Conservation (phyloP, 2,888 invertebrate species). For the Drosophila kuntzei region DNA sequence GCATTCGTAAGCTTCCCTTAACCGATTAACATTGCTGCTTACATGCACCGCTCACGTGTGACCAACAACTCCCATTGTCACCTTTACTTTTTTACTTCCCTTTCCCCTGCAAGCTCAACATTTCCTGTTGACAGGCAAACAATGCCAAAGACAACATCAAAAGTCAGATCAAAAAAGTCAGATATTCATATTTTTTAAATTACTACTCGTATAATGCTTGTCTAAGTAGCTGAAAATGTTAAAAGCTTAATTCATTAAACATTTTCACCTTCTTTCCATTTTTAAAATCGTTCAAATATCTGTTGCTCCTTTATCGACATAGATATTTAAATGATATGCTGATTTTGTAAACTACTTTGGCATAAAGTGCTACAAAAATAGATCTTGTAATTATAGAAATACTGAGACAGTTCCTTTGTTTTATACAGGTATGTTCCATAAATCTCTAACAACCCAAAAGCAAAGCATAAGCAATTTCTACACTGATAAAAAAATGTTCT, state of each 20-base stretch:
- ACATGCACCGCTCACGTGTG: slow-evolving; percentile 33
- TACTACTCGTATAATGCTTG: background rate
- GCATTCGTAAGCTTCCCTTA: slow-evolving; percentile 36
- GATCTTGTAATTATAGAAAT: too few relatives aligned
- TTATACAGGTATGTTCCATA: too few relatives aligned
- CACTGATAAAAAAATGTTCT: too few relatives aligned
- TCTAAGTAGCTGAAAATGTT: background rate
- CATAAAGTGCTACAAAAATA: too few relatives aligned
- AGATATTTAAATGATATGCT: background rate
- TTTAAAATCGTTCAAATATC: too few relatives aligned
- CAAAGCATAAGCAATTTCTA: too few relatives aligned
- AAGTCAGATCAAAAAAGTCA: background rate
- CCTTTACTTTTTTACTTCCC: background rate
- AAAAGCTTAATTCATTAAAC: background rate
- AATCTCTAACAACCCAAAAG: too few relatives aligned
- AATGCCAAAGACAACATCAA: slow-evolving; percentile 7
- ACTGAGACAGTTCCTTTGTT: too few relatives aligned
- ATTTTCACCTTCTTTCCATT: background rate
- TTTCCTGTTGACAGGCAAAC: slow-evolving; percentile 16
- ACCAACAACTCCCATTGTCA: background rate
- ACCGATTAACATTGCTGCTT: slow-evolving; percentile 44
- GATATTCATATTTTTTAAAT: background rate
- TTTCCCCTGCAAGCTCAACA: background rate
- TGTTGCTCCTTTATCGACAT: too few relatives aligned
- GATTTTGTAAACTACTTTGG: too few relatives aligned